Evolutionary conservation across 2,888 invertebrate genomes (phyloP), one percentile per base, ranked within the genome.

Genomic region (Lasioglossum leucozonium): DNA sequence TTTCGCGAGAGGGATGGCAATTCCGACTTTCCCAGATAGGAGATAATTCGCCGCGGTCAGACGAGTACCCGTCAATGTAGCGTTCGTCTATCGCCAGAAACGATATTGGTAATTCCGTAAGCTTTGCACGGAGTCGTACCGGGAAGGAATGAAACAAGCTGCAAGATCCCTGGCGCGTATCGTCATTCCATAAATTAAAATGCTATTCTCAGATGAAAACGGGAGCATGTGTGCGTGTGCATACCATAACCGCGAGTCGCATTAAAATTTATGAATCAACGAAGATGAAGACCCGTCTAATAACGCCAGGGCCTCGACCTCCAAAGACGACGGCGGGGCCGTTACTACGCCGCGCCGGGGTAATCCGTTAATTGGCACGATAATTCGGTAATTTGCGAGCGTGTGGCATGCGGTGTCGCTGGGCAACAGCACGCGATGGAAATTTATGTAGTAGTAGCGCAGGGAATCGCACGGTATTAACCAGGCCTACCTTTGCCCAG

Each of bases 361-460:
- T 37, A 67, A 62, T 71, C 13, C 44, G 40, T 74, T 77, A 77
- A 84, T 84, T 81, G 44, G 34, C 18, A 22, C 40, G 73, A 84
- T 82, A 82, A 82, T 82, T 78, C 16, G 65, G 74, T 75, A 79
- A 82, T 76, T 72, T 72, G 51, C 26, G 44, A 44, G 30, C 47
- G 6, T 16, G 26, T 16, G 22, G 42, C 47, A n/a, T n/a, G 6
- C 8, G n/a, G 72, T 77, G 58, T 62, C 73, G 51, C 51, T 55
- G 22, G 34, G 26, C 77, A 55, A 71, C 58, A 51, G 62, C n/a
- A 34, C 72, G 18, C 30, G 72, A 82, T 72, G 18, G 51, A 77
- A 58, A 84, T 83, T 73, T 71, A 51, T 47, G 67, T 76, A 72
- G 62, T 51, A 40, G 26, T 13, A 18, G 26, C 44, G 30, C 44